These are phyloP conservation scores for Lycaena phlaeas DNA, from an alignment of 2,888 invertebrate species.

Conservation along the genomic window DNA sequence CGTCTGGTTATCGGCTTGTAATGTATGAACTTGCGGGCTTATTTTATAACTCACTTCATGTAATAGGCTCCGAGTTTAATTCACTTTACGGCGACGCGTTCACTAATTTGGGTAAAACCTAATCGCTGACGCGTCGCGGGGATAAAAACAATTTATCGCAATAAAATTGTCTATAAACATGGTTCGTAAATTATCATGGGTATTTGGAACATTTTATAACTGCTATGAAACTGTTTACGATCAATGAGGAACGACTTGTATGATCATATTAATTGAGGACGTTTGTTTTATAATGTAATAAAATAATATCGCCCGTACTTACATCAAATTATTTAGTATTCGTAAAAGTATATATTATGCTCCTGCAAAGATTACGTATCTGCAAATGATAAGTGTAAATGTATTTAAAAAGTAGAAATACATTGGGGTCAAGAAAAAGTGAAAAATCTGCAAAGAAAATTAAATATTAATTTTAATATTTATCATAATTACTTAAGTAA, in stretches of 20 bases:
- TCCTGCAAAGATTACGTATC: no score
- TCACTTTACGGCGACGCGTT: slow-evolving; percentile 49
- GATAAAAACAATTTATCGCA: slow-evolving; percentile 31
- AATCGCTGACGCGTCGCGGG: slow-evolving; percentile 18
- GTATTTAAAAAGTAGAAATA: no score
- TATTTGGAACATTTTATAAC: slow-evolving; percentile 70
- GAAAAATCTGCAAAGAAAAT: no score
- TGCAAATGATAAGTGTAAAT: no score
- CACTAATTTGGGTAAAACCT: slow-evolving; percentile 49
- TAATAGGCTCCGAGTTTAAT: slow-evolving; percentile 65
- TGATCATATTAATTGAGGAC: slow-evolving; percentile 67
- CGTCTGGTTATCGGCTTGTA: slow-evolving; percentile 73
- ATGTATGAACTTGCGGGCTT: slow-evolving; percentile 71
- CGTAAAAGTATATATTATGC: slow-evolving; percentile 1
- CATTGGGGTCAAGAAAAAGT: no score
- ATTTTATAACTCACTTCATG: slow-evolving; percentile 71
- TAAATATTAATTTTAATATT: no score
- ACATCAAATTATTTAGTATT: slow-evolving; percentile 32
- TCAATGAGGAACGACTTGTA: slow-evolving; percentile 55
- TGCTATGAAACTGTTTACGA: slow-evolving; percentile 68
- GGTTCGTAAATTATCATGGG: slow-evolving; percentile 70
- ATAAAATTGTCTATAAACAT: slow-evolving; percentile 68
- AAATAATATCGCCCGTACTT: slow-evolving; percentile 49
- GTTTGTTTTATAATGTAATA: slow-evolving; percentile 70
- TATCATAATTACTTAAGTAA: no score